Percentiles rank a stretch among this genome's conserved stretches.
These are phyloP conservation scores for Orchesella cincta DNA, from an alignment of 1,140 invertebrate species.

Conservation along the genomic window DNA sequence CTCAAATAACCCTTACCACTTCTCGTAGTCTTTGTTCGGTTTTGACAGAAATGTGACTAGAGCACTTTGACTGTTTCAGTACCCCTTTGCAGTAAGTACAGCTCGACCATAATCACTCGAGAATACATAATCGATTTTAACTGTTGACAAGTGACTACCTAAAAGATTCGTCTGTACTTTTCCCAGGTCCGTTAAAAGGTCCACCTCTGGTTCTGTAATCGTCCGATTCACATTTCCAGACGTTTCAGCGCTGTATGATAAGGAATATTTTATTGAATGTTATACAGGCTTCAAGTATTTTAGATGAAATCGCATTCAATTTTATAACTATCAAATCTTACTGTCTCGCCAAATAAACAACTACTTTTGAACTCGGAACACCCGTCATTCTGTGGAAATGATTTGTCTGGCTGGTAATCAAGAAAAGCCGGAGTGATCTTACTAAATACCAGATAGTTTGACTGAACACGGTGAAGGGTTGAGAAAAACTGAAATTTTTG, in stretches of 20 bases:
- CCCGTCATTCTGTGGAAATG: too few species aligned
- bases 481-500: too few species aligned
- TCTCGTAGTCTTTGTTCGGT: neutral
- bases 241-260: neutral
- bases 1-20: neutral
- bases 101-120: neutral
- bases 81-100: neutral
- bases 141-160: neutral
- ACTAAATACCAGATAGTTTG: too few species aligned
- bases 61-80: neutral
- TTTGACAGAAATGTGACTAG: neutral
- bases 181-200: neutral
- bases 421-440: too few species aligned
- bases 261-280: neutral
- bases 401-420: too few species aligned
- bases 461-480: too few species aligned
- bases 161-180: conserved; percentile 7
- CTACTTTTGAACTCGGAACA: neutral
- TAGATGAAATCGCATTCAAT: too few species aligned
- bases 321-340: too few species aligned
- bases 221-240: neutral
- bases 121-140: neutral
- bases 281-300: too few species aligned
- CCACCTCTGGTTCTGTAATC: neutral
- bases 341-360: neutral